A percentile compares a stretch with the other conserved stretches of the same genome.
These are phyloP conservation scores for Sycobia sp. DNA, from an alignment of 1,140 invertebrate genomes.

Conservation along the genomic window DNA sequence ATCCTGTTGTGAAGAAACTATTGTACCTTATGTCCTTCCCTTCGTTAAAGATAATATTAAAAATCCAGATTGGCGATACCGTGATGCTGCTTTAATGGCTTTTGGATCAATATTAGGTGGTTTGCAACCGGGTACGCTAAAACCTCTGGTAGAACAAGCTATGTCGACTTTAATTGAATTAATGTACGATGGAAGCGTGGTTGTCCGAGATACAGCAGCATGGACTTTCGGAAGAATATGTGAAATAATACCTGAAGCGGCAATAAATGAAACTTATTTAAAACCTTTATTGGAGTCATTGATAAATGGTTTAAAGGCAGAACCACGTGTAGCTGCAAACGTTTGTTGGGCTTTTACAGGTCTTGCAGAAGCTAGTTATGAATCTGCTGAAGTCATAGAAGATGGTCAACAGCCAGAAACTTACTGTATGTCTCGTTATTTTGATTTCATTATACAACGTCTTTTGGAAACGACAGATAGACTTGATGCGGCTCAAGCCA, in stretches of 20 bases:
- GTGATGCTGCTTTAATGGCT: conserved; percentile 98
- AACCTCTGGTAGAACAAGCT: conserved; percentile 93
- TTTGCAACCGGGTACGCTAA: conserved; percentile 83
- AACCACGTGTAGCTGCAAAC: conserved; percentile 96
- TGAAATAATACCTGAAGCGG: conserved; percentile 95
- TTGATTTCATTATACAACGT: conserved; percentile 90
- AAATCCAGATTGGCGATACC: conserved; percentile 89
- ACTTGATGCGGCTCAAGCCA: conserved; percentile 83
- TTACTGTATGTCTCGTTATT: conserved; percentile 91
- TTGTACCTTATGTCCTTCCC: conserved; percentile 94
- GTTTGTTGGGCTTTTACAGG: conserved; percentile 99
- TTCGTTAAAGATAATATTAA: conserved; percentile 96
- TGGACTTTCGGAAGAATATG: conserved; percentile 98
- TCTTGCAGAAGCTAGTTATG: conserved; percentile 96
- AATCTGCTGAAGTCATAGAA: conserved; percentile 72
- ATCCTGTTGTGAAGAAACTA: conserved; percentile 95
- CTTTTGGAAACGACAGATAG: conserved; percentile 94
- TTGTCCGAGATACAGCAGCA: conserved; percentile 94
- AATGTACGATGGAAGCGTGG: conserved; percentile 91
- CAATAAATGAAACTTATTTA: conserved; percentile 87
- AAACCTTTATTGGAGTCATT: conserved; percentile 87
- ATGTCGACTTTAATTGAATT: conserved; percentile 93
- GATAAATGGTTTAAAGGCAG: conserved; percentile 85
- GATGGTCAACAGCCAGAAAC: conserved; percentile 87
- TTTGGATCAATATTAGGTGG: conserved; percentile 98